Evolutionary conservation across 2,797 vertebrate species (phyloP).

Genomic region (Centroberyx gerrardi): DNA sequence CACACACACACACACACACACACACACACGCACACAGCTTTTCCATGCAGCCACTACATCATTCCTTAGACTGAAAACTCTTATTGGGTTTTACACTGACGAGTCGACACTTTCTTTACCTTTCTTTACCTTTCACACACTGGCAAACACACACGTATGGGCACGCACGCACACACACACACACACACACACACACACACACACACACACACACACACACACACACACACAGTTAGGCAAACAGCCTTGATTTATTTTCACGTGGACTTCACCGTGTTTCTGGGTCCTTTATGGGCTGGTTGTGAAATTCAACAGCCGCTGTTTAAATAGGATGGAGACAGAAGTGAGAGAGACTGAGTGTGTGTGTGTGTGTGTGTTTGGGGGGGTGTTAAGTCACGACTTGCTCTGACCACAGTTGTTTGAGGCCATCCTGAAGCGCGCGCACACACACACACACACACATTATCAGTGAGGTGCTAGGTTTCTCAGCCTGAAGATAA

Average conservation of each 20-base stretch:
- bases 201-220: constrained; percentile 64
- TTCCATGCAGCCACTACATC: constrained; percentile 79
- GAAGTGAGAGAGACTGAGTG: constrained; percentile 35
- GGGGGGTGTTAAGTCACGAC: constrained; percentile 57
- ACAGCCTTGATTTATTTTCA: constrained; percentile 78
- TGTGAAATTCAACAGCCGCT: constrained; percentile 87
- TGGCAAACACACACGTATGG: constrained; percentile 58
- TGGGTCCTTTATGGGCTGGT: constrained; percentile 77
- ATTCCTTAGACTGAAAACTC: constrained; percentile 78
- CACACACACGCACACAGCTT: constrained; percentile 42
- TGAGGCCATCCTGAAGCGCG: constrained; percentile 59
- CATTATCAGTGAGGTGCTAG: constrained; percentile 70
- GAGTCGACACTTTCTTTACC: constrained; percentile 82
- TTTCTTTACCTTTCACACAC: constrained; percentile 83
- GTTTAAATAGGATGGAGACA: constrained; percentile 77
- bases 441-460: constrained; percentile 40
- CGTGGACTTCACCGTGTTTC: constrained; percentile 62
- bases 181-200: constrained; percentile 65
- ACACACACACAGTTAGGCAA: constrained; percentile 62
- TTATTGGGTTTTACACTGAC: constrained; percentile 74
- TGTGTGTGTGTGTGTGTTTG: constrained; percentile 44
- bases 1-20: constrained; percentile 71
- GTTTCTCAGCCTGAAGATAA: constrained; percentile 72
- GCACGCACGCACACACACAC: constrained; percentile 28
- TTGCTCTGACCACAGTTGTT: constrained; percentile 44